Conservation (phyloP, 2,113 vertebrate species). For the Larimichthys polyactis region DNA sequence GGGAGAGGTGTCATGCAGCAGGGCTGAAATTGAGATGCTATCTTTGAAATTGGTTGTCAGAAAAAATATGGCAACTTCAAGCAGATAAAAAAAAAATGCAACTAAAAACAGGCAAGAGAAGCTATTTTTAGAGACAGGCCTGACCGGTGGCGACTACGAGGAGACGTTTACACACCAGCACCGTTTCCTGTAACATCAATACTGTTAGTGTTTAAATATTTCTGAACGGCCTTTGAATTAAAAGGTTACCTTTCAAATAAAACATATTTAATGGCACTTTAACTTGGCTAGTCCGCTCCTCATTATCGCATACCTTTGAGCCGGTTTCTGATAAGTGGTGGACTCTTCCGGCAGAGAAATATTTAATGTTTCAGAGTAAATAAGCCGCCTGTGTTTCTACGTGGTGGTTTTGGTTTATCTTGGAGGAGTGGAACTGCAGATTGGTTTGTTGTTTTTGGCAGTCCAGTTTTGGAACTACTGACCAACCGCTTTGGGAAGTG, state of each 20-base stretch:
- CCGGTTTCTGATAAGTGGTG: background rate
- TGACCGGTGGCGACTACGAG: background rate
- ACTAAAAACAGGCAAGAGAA: slow-evolving; percentile 45
- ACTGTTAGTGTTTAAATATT: background rate
- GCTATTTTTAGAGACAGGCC: slow-evolving; percentile 50
- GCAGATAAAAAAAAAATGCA: slow-evolving; percentile 53
- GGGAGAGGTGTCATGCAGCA: slow-evolving; percentile 32
- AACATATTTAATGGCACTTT: background rate
- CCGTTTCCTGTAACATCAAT: background rate
- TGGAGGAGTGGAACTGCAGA: background rate
- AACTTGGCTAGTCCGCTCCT: background rate
- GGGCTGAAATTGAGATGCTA: slow-evolving; percentile 66
- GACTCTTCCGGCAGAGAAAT: background rate
- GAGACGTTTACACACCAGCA: background rate
- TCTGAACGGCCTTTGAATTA: background rate
- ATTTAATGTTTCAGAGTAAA: background rate
- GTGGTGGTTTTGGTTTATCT: slow-evolving; percentile 1
- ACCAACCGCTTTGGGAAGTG: background rate
- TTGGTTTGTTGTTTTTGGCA: slow-evolving; percentile 25
- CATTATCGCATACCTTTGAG: background rate
- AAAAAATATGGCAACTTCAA: slow-evolving; percentile 57
- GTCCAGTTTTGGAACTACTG: background rate
- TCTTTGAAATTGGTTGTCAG: slow-evolving; percentile 74
- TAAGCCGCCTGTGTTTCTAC: background rate
- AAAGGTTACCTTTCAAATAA: background rate